These are phyloP conservation scores for Furcula furcula DNA, from an alignment of 2,888 invertebrate genomes.

Conservation along the genomic window DNA sequence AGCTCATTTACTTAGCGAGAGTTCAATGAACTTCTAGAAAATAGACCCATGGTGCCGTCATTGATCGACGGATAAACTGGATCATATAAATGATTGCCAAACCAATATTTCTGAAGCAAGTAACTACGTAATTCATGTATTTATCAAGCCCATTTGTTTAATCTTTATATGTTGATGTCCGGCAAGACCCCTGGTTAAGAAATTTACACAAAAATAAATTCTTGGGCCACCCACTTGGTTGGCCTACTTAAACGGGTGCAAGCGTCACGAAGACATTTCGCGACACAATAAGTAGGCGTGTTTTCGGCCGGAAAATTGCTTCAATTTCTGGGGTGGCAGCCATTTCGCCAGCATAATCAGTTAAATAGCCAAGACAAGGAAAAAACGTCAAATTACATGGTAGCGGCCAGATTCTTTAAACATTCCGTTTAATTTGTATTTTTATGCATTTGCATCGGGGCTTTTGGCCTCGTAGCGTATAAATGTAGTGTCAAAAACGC, in stretches of 20 bases:
- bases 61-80: no score
- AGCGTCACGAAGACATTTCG: slow-evolving; percentile 58
- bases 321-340: slow-evolving; percentile 58
- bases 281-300: slow-evolving; percentile 65
- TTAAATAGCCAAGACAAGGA: slow-evolving; percentile 53
- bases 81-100: no score
- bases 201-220: slow-evolving; percentile 61
- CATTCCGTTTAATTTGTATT: no score
- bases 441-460: no score
- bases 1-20: slow-evolving; percentile 26
- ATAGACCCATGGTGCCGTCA: neutral
- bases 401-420: slow-evolving; percentile 18
- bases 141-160: no score
- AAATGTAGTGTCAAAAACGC: no score
- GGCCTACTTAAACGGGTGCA: slow-evolving; percentile 55
- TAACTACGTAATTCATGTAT: neutral
- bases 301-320: slow-evolving; percentile 72
- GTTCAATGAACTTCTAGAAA: slow-evolving; percentile 15
- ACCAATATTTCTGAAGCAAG: neutral
- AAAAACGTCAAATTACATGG: slow-evolving; percentile 32
- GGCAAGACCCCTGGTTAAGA: slow-evolving; percentile 41
- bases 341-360: slow-evolving; percentile 52
- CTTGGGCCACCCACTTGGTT: slow-evolving; percentile 43
- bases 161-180: slow-evolving; percentile 30
- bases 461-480: no score